Evolutionary conservation across 1,140 invertebrate genomes (phyloP), one percentile per base, ranked within the genome.

Genomic region (Leptinotarsa undecemlineata): DNA sequence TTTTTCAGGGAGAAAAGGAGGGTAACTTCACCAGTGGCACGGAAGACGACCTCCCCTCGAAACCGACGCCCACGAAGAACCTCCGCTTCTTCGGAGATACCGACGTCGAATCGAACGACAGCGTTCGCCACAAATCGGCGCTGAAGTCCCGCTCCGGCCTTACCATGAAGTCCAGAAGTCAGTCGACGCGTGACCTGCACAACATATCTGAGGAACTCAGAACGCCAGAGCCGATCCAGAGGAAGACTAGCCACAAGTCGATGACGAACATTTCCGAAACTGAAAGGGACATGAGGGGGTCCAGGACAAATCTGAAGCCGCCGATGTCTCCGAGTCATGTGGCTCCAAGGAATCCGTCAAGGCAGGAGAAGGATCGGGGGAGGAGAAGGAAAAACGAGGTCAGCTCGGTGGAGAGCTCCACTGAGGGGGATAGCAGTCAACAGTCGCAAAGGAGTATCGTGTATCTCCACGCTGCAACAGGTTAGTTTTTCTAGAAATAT

Each of bases 81-180:
- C 86, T 94, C 5, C 88, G 93, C 47, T 94, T 94, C 86, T 94
- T 94, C 83, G 93, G 93, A 2, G 93, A 94, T 82, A 94, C 92
- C 2, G 93, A 94, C 82, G 86, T 89, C 68, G 92, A 93, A 80
- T 92, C 92, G 4, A 89, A 89, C 83, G 86, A 86, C 14, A 88
- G 87, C 74, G 73, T 85, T 42, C 63, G 69, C 11, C 87, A 80
- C 77, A 84, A 73, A 80, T 81, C 48, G 57, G 81, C 63, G 77
- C 79, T 78, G 79, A 88, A 82, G 77, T 80, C 68, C 81, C 64
- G 76, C 20, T 57, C 77, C 6, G 77, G 75, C 48, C 48, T 82
- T 23, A 74, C 66, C 33, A 48, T 48, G 57, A 68, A 61, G 21
- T 51, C 51, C 1, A 74, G 76, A 68, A 78, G 75, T 68, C 77